phyloP scores from a whole-genome alignment of 1,140 invertebrate genomes.

The Cataglyphis hispanica region DNA sequence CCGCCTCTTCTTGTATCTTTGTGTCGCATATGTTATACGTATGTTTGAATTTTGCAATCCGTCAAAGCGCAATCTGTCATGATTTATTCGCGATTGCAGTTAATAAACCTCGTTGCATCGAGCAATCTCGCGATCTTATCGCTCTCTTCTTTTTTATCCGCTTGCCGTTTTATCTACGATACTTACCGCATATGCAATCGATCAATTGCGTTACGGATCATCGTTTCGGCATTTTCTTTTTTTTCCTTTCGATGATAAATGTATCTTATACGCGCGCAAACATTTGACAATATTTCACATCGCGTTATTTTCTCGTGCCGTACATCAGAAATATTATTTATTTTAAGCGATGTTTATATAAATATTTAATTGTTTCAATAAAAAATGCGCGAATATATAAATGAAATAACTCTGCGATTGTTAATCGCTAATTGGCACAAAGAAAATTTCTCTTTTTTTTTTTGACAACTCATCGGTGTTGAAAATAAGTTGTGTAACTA shows the following conservation, averaged over 20 bases:
- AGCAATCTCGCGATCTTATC: constrained; percentile 27
- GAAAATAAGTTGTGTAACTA: background rate
- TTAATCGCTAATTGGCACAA: background rate
- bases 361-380: constrained; percentile 9
- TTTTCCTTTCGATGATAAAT: background rate
- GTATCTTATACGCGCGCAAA: constrained; percentile 11
- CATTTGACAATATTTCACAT: constrained; percentile 26
- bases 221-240: background rate
- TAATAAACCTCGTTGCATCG: constrained; percentile 32
- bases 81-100: constrained; percentile 42
- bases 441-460: background rate
- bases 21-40: background rate
- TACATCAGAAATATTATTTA: background rate
- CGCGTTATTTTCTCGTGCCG: constrained; percentile 17
- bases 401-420: background rate
- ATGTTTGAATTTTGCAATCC: constrained; percentile 21
- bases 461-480: background rate
- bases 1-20: constrained; percentile 2
- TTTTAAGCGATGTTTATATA: too few species aligned
- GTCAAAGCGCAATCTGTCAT: constrained; percentile 24
- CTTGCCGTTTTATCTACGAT: constrained; percentile 15
- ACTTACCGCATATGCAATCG: background rate
- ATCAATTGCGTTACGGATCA: constrained; percentile 1
- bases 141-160: constrained; percentile 33
- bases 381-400: background rate